A percentile compares a stretch with the other conserved stretches of the same genome.
Conservation (phyloP, 2,113 vertebrate species). For the Syrrhaptes paradoxus region DNA sequence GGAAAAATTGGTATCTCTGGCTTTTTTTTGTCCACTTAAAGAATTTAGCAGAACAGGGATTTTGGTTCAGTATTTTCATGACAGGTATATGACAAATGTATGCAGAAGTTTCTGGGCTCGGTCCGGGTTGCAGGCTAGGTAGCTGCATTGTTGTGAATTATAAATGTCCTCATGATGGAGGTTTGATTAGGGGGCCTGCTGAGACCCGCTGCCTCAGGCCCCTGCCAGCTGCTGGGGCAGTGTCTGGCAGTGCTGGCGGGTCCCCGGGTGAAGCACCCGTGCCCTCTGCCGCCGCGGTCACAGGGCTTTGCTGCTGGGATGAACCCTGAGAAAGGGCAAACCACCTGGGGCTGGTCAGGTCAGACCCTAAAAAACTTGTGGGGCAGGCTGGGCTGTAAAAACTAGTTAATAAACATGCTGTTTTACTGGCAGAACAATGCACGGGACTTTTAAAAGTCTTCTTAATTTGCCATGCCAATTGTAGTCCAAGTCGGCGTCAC, state of each 20-base stretch:
- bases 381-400: conserved; percentile 5
- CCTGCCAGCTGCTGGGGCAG: not conserved
- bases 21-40: not conserved
- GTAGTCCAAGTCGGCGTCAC: not conserved
- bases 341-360: not conserved
- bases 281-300: fast-evolving
- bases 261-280: not conserved
- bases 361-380: not conserved
- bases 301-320: not conserved
- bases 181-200: not conserved
- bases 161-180: not conserved
- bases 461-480: not conserved
- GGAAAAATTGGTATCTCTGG: not conserved
- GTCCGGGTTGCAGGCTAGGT: not conserved
- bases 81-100: too few species aligned
- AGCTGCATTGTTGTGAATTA: not conserved
- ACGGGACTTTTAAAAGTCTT: not conserved
- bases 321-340: conserved; percentile 50
- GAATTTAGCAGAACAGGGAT: not conserved
- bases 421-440: not conserved
- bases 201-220: not conserved
- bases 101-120: not conserved
- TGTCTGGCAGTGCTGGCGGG: fast-evolving
- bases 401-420: conserved; percentile 10
- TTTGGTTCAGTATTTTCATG: not conserved